Base-by-base conservation (phyloP, 2,888 invertebrate species). In the Drosophila macrospina region DNA sequence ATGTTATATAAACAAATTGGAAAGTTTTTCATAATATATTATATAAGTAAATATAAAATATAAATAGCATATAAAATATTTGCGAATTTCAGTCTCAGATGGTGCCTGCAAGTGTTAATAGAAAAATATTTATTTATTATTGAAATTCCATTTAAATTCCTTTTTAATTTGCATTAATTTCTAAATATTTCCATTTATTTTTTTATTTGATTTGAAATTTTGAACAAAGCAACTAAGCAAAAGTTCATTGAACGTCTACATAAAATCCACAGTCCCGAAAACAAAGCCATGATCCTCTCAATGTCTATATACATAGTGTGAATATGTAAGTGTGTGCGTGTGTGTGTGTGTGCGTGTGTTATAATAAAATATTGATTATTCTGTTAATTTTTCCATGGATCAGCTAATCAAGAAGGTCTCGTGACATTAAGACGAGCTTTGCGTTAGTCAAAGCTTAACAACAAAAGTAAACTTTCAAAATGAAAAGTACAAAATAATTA, bases 221-320 rank as follows among this genome's bases (percentile, higher is more conserved):
- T 7, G 11, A 44, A 60, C 28, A 72, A 63, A 61, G 7, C 6
- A 28, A 8, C 28, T 28, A 28, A 28, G 52, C 36, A 15, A 41
- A 50, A 55, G 78, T 60, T 72, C 70, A 78, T 66, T 71, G 73
- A 50, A 56, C 72, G 72, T 59, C 45, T 47, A 37, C 30, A 30
- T 24, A 41, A 20, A 20, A 60, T 16, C 11, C 24, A 32, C 37
- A 15, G 24, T 20, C 11, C 34, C 50, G 52, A 74, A 66, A 74
- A 74, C 62, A 69, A 73, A 78, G 55, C 30, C 34, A 50, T 55
- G 56, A 63, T 71, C 39, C 47, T 7, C 30, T 5, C 34, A 45
- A 26, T 28, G 11, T 20, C 20, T 20, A 26, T 39, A 10, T 8
- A 13, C 7, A 28, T 44, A 28, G 6, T 13, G 5, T 4, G 10